Evolutionary conservation across 2,888 invertebrate species (phyloP), one percentile per base, ranked within the genome.

Genomic region (Colletes collaris): DNA sequence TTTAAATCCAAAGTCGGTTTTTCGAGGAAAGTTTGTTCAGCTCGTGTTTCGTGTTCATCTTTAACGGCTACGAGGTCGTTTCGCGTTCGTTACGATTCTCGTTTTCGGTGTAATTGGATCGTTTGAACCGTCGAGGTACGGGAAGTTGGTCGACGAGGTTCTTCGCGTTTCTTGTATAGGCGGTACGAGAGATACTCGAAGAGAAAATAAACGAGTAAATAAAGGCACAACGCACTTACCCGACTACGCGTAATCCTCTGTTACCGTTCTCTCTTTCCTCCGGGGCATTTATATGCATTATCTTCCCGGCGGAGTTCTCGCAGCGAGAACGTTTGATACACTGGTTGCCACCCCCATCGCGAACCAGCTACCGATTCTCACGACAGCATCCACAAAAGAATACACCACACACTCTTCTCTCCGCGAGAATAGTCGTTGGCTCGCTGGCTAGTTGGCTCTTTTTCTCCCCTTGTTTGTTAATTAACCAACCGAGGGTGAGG

Each of bases 201-300:
- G 7, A 27, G 56, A 8, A 13, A 37, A 49, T 11, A 27, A 49
- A 40, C 52, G 13, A 46, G 6, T 10, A 62, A 52, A 44, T 11
- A 64, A 44, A 19, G 27, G 27, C 40, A 27, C 35, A 44, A 16
- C 7, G 40, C 59, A 52, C 68, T 19, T 73, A 80, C 79, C 64
- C 60, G 68, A 69, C 73, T 69, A 40, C 73, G 13, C 40, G 68
- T 80, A 80, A 80, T 80, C 79, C 79, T 79, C 40, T 44, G 64
- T 60, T 67, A 27, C 60, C 67, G 37, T 13, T 50, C 58, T 19
- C 66, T 67, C 63, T 79, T 46, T 58, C 35, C 73, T 55, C 59
- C 79, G 68, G 68, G 55, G 53, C 79, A 64, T 79, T 79, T 79
- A 79, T 80, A 68, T 59, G 79, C 79, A 80, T 73, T 80, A 80